Conservation (phyloP, 2,797 vertebrate species). For the Danio tinwini region DNA sequence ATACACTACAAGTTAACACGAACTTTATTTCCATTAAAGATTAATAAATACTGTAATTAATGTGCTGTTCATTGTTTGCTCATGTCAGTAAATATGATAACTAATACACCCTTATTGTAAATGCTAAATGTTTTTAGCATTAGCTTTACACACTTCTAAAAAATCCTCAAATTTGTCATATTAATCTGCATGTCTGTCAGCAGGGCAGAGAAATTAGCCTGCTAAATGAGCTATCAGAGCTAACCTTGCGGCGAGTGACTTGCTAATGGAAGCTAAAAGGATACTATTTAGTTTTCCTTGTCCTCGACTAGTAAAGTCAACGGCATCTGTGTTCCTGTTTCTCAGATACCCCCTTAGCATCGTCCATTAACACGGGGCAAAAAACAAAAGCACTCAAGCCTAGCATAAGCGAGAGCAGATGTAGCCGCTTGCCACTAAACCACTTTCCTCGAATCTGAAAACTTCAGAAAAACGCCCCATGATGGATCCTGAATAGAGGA, state of each 20-base stretch:
- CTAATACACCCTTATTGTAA: no score
- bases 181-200: neutral
- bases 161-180: neutral
- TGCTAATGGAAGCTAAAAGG: slow-evolving; percentile 31
- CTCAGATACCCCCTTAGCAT: slow-evolving; percentile 41
- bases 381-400: slow-evolving; percentile 43
- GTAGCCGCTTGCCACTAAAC: slow-evolving; percentile 51
- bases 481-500: neutral
- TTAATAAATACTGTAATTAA: no score
- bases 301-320: slow-evolving; percentile 52
- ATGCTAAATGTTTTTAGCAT: no score
- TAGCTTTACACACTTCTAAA: no score
- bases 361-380: slow-evolving; percentile 36
- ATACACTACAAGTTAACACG: no score
- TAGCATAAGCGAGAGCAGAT: slow-evolving; percentile 43
- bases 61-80: no score
- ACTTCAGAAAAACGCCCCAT: neutral
- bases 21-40: no score
- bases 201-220: neutral
- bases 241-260: slow-evolving; percentile 37
- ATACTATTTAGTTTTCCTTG: slow-evolving; percentile 12
- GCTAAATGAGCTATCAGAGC: slow-evolving; percentile 25
- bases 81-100: no score
- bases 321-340: slow-evolving; percentile 40
- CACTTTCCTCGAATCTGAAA: slow-evolving; percentile 35